Conservation (phyloP, 2,888 invertebrate species). For the Orthonevra nobilis region DNA sequence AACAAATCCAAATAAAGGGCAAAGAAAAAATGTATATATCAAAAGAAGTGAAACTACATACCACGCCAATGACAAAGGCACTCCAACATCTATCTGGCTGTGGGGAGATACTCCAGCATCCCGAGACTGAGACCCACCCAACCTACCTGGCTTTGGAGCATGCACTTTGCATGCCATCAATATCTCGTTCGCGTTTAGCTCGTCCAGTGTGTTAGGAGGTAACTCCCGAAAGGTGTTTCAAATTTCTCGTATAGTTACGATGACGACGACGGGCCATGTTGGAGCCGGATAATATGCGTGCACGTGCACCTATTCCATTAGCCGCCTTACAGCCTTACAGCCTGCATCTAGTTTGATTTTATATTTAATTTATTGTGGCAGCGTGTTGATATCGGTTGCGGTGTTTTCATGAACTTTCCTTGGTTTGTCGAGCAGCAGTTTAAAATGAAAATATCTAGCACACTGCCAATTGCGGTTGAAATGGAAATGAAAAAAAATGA, state of each 20-base stretch:
- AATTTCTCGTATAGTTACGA: not conserved
- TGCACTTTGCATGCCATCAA: slow-evolving; percentile 37
- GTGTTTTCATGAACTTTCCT: slow-evolving; percentile 28
- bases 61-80: slow-evolving; percentile 62
- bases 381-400: slow-evolving; percentile 17
- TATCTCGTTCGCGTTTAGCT: slow-evolving; percentile 29
- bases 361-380: too few species aligned
- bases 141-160: slow-evolving; percentile 20
- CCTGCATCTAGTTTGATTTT: too few species aligned
- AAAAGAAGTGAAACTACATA: slow-evolving; percentile 77
- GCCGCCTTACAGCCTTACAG: slow-evolving; percentile 7
- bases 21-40: slow-evolving; percentile 74
- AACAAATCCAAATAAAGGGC: too few species aligned
- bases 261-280: not conserved
- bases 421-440: not conserved
- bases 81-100: slow-evolving; percentile 17
- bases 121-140: not conserved
- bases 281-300: slow-evolving; percentile 53
- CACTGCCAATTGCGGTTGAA: not conserved
- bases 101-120: slow-evolving; percentile 26
- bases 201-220: slow-evolving; percentile 63
- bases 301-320: slow-evolving; percentile 55
- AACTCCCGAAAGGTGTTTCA: slow-evolving; percentile 49
- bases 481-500: not conserved
- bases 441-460: not conserved